These are phyloP conservation scores for Limnothrissa miodon DNA, from an alignment of 2,113 vertebrate genomes.

Conservation along the genomic window DNA sequence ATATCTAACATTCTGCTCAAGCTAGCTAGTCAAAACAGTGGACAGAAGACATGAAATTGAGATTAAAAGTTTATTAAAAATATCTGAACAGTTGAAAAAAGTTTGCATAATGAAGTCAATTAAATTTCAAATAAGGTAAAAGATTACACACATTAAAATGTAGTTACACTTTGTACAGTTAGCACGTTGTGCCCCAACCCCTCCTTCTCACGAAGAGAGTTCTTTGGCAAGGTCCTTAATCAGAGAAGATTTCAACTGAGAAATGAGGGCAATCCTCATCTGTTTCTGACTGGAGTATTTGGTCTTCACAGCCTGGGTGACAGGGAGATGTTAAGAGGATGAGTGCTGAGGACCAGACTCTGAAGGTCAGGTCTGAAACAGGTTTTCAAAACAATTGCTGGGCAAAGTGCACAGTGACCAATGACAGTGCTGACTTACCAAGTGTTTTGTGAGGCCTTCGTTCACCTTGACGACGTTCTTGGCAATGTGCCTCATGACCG, in stretches of 20 bases:
- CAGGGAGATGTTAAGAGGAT: too few species aligned
- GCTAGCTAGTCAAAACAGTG: background rate
- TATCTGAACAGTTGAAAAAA: background rate
- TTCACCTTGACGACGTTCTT: conserved; percentile 83
- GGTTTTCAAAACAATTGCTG: too few species aligned
- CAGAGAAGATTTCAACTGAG: conserved; percentile 70
- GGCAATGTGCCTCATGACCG: conserved; percentile 80
- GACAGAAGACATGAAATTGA: background rate
- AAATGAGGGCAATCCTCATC: conserved; percentile 69
- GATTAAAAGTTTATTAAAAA: conserved; percentile 10
- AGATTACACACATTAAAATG: conserved; percentile 29
- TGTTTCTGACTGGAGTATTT: conserved; percentile 77
- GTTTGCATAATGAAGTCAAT: background rate
- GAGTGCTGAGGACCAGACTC: background rate
- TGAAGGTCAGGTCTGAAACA: too few species aligned
- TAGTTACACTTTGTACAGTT: conserved; percentile 63
- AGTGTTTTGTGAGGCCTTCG: conserved; percentile 66
- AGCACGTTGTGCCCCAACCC: conserved; percentile 54
- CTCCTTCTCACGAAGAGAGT: conserved; percentile 44
- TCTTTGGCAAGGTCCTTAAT: conserved; percentile 70
- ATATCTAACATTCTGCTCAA: too few species aligned
- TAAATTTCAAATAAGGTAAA: conserved; percentile 22
- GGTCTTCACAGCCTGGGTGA: conserved; percentile 73
- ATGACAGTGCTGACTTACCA: conserved; percentile 65
- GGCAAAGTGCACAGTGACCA: too few species aligned